Percentiles rank a stretch among this genome's conserved stretches.
These are phyloP conservation scores for Phocoena phocoena DNA, from an alignment of 2,113 vertebrate genomes.

Conservation along the genomic window DNA sequence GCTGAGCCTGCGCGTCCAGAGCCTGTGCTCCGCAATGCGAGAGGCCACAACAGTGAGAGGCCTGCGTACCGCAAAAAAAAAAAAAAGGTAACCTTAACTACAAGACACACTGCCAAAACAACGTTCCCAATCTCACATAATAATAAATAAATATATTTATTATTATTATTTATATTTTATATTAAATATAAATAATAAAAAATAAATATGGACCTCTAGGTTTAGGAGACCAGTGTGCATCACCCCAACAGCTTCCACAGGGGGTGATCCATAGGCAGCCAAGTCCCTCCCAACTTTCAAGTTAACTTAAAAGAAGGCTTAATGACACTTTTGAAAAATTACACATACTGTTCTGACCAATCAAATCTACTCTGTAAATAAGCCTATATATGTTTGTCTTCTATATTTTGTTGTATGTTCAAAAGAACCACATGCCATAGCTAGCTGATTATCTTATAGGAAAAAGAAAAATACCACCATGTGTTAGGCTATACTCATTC, in stretches of 20 bases:
- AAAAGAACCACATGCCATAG: background rate
- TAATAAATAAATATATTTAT: background rate
- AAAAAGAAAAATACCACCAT: slow-evolving; percentile 4
- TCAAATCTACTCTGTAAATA: slow-evolving; percentile 24
- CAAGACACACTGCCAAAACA: background rate
- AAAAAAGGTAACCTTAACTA: background rate
- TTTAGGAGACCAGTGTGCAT: background rate
- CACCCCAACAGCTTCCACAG: background rate
- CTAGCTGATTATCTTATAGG: background rate
- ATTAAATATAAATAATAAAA: no score
- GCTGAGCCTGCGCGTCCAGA: no score
- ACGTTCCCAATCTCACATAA: background rate
- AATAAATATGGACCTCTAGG: background rate
- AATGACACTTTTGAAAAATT: background rate
- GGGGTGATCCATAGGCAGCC: background rate
- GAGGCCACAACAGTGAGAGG: no score
- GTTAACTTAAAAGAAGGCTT: background rate
- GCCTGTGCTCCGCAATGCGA: no score
- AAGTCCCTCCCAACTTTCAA: background rate
- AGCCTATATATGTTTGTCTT: background rate
- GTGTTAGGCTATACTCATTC: background rate
- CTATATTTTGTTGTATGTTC: background rate
- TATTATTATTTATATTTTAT: no score
- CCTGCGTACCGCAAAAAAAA: no score
- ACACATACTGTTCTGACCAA: background rate